Conservation (phyloP, 2,113 vertebrate species). For the Oxyruncus cristatus region DNA sequence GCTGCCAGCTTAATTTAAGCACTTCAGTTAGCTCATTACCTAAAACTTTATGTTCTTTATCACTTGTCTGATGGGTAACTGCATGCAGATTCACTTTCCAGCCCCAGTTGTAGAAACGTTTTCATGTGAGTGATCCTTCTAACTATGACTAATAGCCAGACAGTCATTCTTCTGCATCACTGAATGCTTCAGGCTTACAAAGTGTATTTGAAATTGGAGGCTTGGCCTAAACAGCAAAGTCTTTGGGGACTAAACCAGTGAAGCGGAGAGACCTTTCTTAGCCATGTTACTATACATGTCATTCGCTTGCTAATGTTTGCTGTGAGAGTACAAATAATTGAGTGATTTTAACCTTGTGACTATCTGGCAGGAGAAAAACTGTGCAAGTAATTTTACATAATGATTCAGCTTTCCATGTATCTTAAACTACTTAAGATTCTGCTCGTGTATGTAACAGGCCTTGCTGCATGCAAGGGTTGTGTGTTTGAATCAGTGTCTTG, state of each 20-base stretch:
- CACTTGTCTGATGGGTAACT: not conserved
- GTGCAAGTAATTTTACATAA: not conserved
- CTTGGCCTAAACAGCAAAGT: not conserved
- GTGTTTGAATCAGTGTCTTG: not conserved
- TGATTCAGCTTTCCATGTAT: not conserved
- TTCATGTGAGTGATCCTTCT: not conserved
- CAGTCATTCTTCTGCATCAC: not conserved
- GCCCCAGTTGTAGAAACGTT: not conserved
- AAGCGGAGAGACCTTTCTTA: not conserved
- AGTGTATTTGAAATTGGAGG: not conserved
- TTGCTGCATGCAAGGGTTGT: not conserved
- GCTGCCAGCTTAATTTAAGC: not conserved
- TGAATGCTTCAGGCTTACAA: not conserved
- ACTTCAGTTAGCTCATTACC: not conserved
- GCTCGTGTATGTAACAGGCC: not conserved
- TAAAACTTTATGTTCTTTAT: not conserved
- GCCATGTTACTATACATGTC: not conserved
- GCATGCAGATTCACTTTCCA: not conserved
- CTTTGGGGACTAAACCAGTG: not conserved
- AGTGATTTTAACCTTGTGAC: not conserved
- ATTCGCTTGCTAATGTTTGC: not conserved
- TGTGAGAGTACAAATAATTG: not conserved
- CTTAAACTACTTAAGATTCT: not conserved
- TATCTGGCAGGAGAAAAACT: not conserved
- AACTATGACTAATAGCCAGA: not conserved